Conservation (phyloP, 2,113 vertebrate species). For the Cervus canadensis region DNA sequence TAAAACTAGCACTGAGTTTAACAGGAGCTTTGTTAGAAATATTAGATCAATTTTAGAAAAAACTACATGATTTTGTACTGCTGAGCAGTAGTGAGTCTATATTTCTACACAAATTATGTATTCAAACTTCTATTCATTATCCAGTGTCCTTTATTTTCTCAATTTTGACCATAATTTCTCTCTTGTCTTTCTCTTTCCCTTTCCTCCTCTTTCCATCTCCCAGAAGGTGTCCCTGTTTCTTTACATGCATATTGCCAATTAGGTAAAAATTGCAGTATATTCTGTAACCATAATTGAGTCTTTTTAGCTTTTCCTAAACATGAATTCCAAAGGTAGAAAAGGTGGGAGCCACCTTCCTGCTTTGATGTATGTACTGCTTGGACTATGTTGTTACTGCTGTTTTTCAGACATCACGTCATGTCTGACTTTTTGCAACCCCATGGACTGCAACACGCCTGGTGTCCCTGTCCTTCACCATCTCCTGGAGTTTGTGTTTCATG, state of each 20-base stretch:
- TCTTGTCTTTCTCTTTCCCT: neutral
- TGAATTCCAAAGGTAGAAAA: neutral
- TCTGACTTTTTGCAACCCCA: neutral
- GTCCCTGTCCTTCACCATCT: neutral
- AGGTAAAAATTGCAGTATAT: neutral
- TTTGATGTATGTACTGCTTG: neutral
- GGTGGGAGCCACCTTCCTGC: neutral
- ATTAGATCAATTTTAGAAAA: neutral
- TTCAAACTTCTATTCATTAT: neutral
- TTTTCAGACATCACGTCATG: neutral
- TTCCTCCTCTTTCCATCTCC: neutral
- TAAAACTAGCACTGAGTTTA: neutral
- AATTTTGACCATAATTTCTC: neutral
- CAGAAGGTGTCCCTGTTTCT: neutral
- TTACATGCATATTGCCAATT: neutral
- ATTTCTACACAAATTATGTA: neutral
- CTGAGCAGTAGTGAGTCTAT: neutral
- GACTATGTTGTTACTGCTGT: neutral
- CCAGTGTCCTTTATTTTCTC: neutral
- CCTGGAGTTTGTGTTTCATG: neutral
- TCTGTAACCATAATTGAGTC: neutral
- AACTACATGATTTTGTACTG: neutral
- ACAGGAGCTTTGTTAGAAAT: neutral
- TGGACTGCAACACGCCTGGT: neutral
- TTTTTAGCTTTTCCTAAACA: neutral